These are phyloP conservation scores for Pan paniscus DNA, from an alignment of 2,113 vertebrate species.

Conservation along the genomic window DNA sequence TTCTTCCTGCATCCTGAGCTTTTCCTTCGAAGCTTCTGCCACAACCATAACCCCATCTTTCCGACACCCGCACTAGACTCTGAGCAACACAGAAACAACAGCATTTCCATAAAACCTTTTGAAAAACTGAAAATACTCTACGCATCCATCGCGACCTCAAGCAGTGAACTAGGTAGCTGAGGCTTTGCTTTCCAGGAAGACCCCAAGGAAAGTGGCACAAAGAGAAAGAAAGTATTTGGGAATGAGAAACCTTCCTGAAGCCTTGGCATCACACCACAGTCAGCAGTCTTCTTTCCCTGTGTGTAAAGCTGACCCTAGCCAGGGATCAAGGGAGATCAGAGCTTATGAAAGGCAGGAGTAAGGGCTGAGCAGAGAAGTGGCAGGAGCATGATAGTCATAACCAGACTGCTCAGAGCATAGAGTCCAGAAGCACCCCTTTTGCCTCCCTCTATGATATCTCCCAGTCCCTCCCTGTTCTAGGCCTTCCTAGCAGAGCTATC, in stretches of 20 bases:
- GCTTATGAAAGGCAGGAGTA: background rate
- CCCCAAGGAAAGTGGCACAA: background rate
- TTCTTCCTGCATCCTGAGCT: background rate
- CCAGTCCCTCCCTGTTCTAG: background rate
- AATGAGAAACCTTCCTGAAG: background rate
- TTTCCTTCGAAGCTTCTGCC: background rate
- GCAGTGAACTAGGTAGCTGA: background rate
- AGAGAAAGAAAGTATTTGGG: background rate
- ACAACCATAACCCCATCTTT: background rate
- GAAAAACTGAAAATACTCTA: background rate
- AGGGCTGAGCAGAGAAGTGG: background rate
- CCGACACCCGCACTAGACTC: background rate
- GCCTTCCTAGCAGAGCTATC: background rate
- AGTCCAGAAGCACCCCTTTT: no score
- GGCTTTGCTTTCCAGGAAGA: background rate
- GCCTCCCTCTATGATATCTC: background rate
- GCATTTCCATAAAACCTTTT: background rate
- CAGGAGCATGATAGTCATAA: no score
- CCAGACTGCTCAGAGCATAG: background rate
- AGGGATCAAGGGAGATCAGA: background rate
- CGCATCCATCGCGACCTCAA: background rate
- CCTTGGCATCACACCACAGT: background rate
- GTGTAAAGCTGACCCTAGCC: background rate
- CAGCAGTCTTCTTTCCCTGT: background rate
- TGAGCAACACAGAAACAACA: background rate